Conservation (phyloP, 2,888 invertebrate species). For the Tholera decimalis region DNA sequence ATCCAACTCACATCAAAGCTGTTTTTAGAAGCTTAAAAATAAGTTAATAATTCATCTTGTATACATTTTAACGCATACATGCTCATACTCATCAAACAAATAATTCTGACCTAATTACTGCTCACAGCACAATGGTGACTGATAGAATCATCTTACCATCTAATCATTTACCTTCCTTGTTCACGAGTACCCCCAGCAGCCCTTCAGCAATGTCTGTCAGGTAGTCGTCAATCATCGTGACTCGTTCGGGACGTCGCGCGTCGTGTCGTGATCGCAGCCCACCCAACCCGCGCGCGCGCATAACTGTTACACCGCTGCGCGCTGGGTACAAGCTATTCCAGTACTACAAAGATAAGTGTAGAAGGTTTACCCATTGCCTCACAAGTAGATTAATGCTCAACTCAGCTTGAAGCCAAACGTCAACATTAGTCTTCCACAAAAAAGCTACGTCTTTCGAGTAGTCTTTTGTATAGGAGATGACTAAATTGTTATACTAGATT, state of each 20-base stretch:
- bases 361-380: conserved; percentile 20
- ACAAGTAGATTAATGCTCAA: not conserved
- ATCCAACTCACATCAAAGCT: not conserved
- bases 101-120: conserved; percentile 50
- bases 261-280: conserved; percentile 77
- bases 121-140: conserved; percentile 44
- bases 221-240: conserved; percentile 84
- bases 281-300: conserved; percentile 76
- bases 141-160: conserved; percentile 61
- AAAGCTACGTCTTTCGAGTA: not conserved
- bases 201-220: conserved; percentile 72
- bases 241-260: conserved; percentile 78
- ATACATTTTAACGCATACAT: not conserved
- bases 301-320: conserved; percentile 72
- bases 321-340: conserved; percentile 43
- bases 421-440: not conserved
- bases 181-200: conserved; percentile 58
- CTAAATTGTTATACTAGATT: not conserved
- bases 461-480: not conserved
- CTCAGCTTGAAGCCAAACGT: not conserved
- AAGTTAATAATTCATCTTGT: too few species aligned
- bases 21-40: too few species aligned
- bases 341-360: conserved; percentile 11
- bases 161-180: conserved; percentile 55
- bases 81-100: conserved; percentile 10